Evolutionary conservation across 2,888 invertebrate genomes (phyloP).

Genomic region (Conops quadrifasciatus): DNA sequence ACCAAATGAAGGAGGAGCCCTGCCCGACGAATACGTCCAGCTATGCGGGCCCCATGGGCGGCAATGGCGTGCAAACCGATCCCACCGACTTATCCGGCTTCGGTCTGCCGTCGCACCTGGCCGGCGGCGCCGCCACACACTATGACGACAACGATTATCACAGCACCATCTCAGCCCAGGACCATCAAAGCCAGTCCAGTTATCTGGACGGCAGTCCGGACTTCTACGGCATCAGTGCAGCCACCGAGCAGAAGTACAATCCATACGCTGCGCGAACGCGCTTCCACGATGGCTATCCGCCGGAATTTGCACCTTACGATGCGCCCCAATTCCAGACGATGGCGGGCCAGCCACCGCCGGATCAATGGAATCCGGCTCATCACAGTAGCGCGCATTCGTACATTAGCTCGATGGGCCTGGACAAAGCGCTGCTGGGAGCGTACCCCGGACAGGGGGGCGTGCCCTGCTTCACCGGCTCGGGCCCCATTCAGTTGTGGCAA

Average conservation of each 20-base stretch:
- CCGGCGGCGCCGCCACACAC: constrained; percentile 42
- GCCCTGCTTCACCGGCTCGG: constrained; percentile 81
- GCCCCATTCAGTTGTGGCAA: constrained; percentile 98
- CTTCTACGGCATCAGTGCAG: constrained; percentile 52
- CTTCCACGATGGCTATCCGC: constrained; percentile 61
- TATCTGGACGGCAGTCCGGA: constrained; percentile 57
- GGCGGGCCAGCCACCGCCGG: constrained; percentile 70
- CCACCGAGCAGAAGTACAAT: constrained; percentile 56
- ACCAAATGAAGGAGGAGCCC: constrained; percentile 64
- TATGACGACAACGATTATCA: constrained; percentile 59
- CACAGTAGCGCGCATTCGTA: constrained; percentile 64
- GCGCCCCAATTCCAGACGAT: constrained; percentile 79
- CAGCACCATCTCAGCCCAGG: constrained; percentile 54
- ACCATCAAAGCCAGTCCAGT: constrained; percentile 57
- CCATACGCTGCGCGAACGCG: constrained; percentile 57
- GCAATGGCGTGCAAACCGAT: constrained; percentile 53
- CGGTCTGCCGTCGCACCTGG: constrained; percentile 55
- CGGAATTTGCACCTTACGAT: constrained; percentile 70
- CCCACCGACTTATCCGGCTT: constrained; percentile 61
- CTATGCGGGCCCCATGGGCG: constrained; percentile 49
- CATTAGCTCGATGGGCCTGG: constrained; percentile 67
- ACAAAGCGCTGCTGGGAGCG: constrained; percentile 61
- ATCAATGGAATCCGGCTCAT: constrained; percentile 68
- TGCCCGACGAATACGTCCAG: constrained; percentile 50
- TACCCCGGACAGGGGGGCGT: constrained; percentile 64